A percentile compares a stretch with the other conserved stretches of the same genome.
phyloP scores from a whole-genome alignment of 2,797 vertebrate genomes.

The Bradypodion pumilum region DNA sequence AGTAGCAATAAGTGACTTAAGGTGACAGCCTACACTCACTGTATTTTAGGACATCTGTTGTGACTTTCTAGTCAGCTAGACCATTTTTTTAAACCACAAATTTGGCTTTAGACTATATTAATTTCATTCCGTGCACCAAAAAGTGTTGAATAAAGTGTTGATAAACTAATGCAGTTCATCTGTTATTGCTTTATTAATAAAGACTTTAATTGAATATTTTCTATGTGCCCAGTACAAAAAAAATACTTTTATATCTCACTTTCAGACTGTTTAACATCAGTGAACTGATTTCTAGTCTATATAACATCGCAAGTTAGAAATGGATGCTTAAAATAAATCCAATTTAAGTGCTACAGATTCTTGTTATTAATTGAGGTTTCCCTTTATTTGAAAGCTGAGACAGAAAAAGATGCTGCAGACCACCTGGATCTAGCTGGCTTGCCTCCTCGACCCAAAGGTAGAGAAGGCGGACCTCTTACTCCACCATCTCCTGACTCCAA shows the following conservation, averaged over 20 bases:
- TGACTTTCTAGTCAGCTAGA: neutral
- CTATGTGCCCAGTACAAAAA: neutral
- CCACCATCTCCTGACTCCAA: slow-evolving; percentile 87
- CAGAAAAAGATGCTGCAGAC: slow-evolving; percentile 86
- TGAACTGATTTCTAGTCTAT: slow-evolving; percentile 15
- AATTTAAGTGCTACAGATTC: neutral
- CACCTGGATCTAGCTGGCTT: slow-evolving; percentile 89
- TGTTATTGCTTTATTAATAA: neutral
- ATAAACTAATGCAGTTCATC: neutral
- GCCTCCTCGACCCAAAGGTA: slow-evolving; percentile 80
- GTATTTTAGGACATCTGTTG: neutral
- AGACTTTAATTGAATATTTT: neutral
- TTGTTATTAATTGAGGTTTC: slow-evolving; percentile 41
- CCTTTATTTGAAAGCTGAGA: slow-evolving; percentile 85
- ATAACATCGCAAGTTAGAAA: slow-evolving; percentile 2
- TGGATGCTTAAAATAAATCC: neutral
- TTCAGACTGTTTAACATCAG: slow-evolving; percentile 1
- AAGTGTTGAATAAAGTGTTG: neutral
- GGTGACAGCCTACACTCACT: neutral
- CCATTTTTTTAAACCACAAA: neutral
- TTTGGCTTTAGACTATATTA: neutral
- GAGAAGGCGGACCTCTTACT: slow-evolving; percentile 81
- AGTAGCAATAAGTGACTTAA: neutral
- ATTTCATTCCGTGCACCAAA: neutral
- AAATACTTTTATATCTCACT: neutral